Percentiles rank a stretch among this genome's conserved stretches.
phyloP scores from a whole-genome alignment of 2,113 vertebrate genomes.

The Ceyx margarethae region DNA sequence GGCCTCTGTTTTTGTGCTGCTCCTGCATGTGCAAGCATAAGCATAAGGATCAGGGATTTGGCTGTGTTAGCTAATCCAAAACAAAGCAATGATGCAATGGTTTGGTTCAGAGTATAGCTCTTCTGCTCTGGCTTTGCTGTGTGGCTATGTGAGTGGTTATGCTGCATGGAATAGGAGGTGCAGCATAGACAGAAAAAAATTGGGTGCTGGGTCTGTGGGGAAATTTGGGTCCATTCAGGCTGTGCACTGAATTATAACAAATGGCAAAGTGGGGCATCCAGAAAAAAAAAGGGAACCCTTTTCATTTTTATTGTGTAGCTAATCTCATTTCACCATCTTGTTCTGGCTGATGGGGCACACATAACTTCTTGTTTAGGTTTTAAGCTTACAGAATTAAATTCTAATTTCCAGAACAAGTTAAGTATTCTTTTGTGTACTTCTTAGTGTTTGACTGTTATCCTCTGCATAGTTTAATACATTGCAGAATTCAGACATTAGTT shows the following conservation, averaged over 20 bases:
- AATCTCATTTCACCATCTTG: background rate
- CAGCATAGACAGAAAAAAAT: background rate
- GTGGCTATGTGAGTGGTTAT: background rate
- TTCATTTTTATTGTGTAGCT: background rate
- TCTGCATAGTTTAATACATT: background rate
- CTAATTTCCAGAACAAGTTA: background rate
- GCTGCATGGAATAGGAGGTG: background rate
- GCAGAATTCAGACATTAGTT: background rate
- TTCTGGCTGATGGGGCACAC: background rate
- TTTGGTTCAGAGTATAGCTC: background rate
- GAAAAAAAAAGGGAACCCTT: background rate
- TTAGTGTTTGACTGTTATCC: background rate
- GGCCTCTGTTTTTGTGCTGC: background rate
- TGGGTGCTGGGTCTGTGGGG: background rate
- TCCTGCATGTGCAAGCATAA: background rate
- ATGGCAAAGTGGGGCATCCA: background rate
- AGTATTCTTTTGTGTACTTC: background rate
- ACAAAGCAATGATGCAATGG: background rate
- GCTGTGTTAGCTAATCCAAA: background rate
- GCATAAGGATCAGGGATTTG: too few species aligned
- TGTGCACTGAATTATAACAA: background rate
- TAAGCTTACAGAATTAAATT: background rate
- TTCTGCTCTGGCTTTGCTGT: background rate
- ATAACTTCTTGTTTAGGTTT: background rate
- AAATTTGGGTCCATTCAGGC: background rate